Evolutionary conservation across 2,888 invertebrate genomes (phyloP).

Genomic region (Rhamphomyia laevipes): DNA sequence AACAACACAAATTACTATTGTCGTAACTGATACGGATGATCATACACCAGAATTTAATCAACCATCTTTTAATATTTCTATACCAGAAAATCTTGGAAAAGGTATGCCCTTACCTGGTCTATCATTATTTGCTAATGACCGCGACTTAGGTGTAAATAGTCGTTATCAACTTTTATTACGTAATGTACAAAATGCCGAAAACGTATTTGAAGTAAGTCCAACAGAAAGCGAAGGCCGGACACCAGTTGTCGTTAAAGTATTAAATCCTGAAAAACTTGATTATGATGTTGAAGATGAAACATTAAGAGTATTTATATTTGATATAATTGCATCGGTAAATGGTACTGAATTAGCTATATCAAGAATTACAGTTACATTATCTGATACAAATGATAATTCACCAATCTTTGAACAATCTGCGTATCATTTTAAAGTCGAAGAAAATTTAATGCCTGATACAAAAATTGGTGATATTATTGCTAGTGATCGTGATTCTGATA

Average conservation of each 20-base stretch:
- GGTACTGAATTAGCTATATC: constrained; percentile 46
- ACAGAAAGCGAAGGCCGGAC: constrained; percentile 57
- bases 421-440: constrained; percentile 54
- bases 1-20: constrained; percentile 58
- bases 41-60: constrained; percentile 60
- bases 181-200: constrained; percentile 46
- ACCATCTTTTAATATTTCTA: constrained; percentile 51
- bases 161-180: constrained; percentile 51
- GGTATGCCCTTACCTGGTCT: constrained; percentile 59
- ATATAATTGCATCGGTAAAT: constrained; percentile 49
- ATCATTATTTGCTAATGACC: constrained; percentile 60
- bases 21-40: constrained; percentile 69
- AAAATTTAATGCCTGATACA: constrained; percentile 49
- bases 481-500: constrained; percentile 59
- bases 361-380: constrained; percentile 49
- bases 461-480: constrained; percentile 56
- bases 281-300: constrained; percentile 54
- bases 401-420: constrained; percentile 53
- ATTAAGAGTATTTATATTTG: constrained; percentile 50
- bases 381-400: constrained; percentile 70
- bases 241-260: constrained; percentile 59
- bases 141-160: constrained; percentile 62
- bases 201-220: constrained; percentile 52
- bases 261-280: constrained; percentile 53
- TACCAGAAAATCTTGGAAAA: constrained; percentile 63